Percentiles rank a stretch among this genome's conserved stretches.
These are phyloP conservation scores for Solenodon paradoxus DNA, from an alignment of 2,113 vertebrate species.

Conservation along the genomic window DNA sequence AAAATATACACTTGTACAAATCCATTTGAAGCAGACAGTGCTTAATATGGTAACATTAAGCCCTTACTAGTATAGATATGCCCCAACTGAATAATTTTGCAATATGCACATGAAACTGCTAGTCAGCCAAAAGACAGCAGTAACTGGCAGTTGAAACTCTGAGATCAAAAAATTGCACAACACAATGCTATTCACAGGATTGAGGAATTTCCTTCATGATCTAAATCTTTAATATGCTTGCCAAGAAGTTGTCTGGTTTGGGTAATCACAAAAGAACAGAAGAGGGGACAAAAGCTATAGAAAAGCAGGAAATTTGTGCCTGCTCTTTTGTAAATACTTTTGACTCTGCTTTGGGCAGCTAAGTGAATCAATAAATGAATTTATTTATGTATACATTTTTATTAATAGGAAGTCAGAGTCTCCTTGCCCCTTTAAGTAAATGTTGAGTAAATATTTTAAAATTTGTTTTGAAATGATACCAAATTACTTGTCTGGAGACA, in stretches of 20 bases:
- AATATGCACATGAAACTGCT: too few relatives aligned
- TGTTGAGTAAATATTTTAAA: conserved; percentile 47
- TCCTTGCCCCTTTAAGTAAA: background rate
- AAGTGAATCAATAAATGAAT: background rate
- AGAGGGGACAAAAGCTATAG: conserved; percentile 7
- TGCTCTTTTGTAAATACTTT: background rate
- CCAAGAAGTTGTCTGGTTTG: conserved; percentile 54
- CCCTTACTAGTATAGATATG: background rate
- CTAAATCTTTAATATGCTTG: conserved; percentile 41
- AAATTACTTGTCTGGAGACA: conserved; percentile 38
- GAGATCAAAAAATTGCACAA: background rate
- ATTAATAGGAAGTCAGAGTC: conserved; percentile 31
- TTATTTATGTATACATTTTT: conserved; percentile 32
- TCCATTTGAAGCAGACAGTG: background rate
- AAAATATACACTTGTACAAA: background rate
- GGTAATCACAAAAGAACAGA: conserved; percentile 13
- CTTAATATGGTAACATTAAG: background rate
- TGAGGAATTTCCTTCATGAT: conserved; percentile 66
- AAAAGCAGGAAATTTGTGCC: background rate
- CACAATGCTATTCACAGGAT: background rate
- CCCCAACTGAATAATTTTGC: background rate
- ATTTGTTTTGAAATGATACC: conserved; percentile 37
- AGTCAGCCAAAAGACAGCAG: conserved; percentile 12
- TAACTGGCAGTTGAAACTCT: background rate
- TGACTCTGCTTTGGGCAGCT: conserved; percentile 5